Base-by-base conservation (phyloP, 2,888 invertebrate species). In the Cephonodes hylas region DNA sequence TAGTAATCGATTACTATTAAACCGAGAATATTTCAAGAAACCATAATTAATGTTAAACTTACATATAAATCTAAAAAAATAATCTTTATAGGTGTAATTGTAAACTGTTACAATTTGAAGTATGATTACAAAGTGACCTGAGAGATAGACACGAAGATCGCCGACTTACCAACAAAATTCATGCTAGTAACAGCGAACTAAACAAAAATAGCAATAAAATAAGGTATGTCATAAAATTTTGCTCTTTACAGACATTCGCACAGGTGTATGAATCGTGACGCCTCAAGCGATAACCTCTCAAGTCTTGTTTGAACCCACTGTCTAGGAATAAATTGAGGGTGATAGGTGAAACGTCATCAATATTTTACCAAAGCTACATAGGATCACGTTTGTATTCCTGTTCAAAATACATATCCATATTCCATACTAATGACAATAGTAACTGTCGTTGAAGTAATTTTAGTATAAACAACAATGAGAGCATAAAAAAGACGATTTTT, bases 141-240 rank as follows among this genome's bases (percentile, higher is more conserved):
- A n/a, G n/a, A n/a, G n/a, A n/a, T n/a, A n/a, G n/a, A n/a, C n/a
- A n/a, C n/a, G n/a, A n/a, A n/a, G n/a, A n/a, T n/a, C n/a, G n/a
- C n/a, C n/a, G n/a, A n/a, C n/a, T 38, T 34, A 1, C 0, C 20
- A 38, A 57, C 38, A n/a, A 13, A 57, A n/a, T n/a, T 2, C 5
- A 22, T 34, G 13, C 13, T 2, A 53, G 6, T 25, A 31, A 44
- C 2, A 18, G 2, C 20, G 20, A 18, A 20, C 6, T 2, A 56
- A 31, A 4, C 31, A 10, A 31, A 20, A 57, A 38, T 57, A 57
- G 27, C 38, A 22, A 57, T 38, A 22, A 23, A 57, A 42, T 38
- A 31, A 18, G 18, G 6, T 15, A 27, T 53, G 75, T 65, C 63
- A 68, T 67, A 69, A 63, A 67, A 69, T 75, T 68, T 67, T 62